These are phyloP conservation scores for Diplodus puntazzo DNA, from an alignment of 2,797 vertebrate species.

Conservation along the genomic window DNA sequence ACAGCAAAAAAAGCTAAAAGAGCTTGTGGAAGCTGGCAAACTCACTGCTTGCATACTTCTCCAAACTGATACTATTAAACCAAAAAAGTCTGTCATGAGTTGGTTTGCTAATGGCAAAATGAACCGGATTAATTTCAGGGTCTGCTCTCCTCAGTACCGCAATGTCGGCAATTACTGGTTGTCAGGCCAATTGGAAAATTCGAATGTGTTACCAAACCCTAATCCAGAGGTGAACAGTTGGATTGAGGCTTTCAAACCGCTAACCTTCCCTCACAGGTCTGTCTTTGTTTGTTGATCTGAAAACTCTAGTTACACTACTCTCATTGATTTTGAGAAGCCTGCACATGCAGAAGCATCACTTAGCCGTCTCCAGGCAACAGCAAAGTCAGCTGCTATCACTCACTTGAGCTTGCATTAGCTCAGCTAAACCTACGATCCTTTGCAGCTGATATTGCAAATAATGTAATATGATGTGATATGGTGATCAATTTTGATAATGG, in stretches of 20 bases:
- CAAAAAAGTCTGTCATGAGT: too few species aligned
- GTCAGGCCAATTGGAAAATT: too few species aligned
- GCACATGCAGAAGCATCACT: conserved; percentile 11
- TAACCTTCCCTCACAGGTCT: not conserved
- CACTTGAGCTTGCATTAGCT: conserved; percentile 4
- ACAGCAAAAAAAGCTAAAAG: too few species aligned
- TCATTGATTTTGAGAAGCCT: not conserved
- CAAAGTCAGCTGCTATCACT: conserved; percentile 40
- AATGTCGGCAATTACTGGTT: too few species aligned
- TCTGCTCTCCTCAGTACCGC: too few species aligned
- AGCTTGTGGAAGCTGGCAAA: too few species aligned
- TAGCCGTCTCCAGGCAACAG: conserved; percentile 56
- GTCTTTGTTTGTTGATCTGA: conserved; percentile 3
- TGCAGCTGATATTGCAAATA: not conserved
- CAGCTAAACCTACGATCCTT: not conserved
- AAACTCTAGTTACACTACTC: not conserved
- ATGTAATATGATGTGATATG: not conserved
- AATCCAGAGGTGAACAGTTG: not conserved
- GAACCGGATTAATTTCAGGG: too few species aligned
- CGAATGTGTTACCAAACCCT: too few species aligned
- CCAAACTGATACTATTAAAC: too few species aligned
- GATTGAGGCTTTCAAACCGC: not conserved
- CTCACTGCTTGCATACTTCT: too few species aligned
- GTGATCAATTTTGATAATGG: not conserved
- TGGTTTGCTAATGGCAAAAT: too few species aligned